These are phyloP conservation scores for Mastomys coucha DNA, from an alignment of 2,113 vertebrate genomes.

Conservation along the genomic window DNA sequence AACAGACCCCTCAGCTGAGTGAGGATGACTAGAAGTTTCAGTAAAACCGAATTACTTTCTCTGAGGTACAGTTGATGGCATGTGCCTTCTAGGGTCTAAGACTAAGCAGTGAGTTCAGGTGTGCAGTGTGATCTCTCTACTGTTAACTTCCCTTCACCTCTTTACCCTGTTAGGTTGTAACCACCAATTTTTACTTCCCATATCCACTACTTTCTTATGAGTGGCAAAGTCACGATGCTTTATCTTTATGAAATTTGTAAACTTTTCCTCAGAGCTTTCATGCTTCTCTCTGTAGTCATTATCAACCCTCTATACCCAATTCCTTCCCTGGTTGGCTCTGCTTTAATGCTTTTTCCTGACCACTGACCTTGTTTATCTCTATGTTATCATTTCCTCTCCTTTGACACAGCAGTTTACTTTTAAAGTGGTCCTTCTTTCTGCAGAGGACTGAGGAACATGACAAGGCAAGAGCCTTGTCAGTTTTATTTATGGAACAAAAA, in stretches of 20 bases:
- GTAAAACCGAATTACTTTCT: neutral
- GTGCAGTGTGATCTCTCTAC: neutral
- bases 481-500: constrained; percentile 15
- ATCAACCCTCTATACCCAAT: neutral
- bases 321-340: neutral
- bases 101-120: neutral
- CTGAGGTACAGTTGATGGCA: neutral
- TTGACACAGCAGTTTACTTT: neutral
- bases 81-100: neutral
- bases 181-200: neutral
- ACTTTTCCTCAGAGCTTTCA: neutral
- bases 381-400: neutral
- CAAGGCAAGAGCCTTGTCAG: neutral
- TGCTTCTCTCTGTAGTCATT: neutral
- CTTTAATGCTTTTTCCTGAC: neutral
- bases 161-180: neutral
- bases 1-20: neutral
- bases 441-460: neutral
- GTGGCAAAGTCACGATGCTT: neutral
- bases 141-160: neutral
- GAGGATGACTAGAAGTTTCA: neutral
- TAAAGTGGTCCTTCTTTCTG: neutral
- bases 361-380: neutral
- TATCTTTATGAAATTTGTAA: neutral
- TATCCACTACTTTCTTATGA: neutral